Evolutionary conservation across 2,113 vertebrate genomes (phyloP).

Genomic region (Gasterosteus aculeatus): DNA sequence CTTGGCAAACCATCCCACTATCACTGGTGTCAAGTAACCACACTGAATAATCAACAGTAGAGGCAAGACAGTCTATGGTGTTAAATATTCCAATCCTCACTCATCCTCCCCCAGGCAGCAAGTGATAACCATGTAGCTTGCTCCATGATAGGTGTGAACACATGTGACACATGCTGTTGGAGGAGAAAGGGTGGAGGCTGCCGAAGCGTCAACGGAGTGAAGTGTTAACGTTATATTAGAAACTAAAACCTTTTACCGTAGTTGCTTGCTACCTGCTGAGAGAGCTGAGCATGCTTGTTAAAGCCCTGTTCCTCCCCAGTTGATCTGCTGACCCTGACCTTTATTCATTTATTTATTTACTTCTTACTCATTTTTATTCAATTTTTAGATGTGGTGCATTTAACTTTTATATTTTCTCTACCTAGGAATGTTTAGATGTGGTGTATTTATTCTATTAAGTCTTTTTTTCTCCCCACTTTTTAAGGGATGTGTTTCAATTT

Average conservation of each 20-base stretch:
- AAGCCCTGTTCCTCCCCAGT: conserved; percentile 21
- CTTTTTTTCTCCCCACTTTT: too few relatives aligned
- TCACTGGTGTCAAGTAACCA: conserved; percentile 11
- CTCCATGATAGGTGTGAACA: conserved; percentile 72
- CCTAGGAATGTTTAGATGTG: too few relatives aligned
- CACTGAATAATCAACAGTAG: neutral
- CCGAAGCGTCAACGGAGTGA: conserved; percentile 36
- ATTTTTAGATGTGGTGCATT: too few relatives aligned
- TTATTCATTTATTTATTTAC: too few relatives aligned
- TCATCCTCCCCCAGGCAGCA: conserved; percentile 61
- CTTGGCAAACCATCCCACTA: neutral
- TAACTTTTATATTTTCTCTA: too few relatives aligned
- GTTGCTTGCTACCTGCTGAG: neutral
- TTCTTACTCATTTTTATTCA: too few relatives aligned
- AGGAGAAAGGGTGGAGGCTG: conserved; percentile 37
- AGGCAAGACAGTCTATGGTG: conserved; percentile 3
- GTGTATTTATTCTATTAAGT: too few relatives aligned
- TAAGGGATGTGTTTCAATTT: too few relatives aligned
- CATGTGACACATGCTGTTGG: neutral
- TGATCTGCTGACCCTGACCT: conserved; percentile 2
- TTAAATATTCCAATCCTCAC: conserved; percentile 18
- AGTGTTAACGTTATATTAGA: conserved; percentile 40
- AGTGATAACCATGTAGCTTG: conserved; percentile 75
- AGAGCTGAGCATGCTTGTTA: neutral
- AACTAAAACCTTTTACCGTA: conserved; percentile 27